These are phyloP conservation scores for Callocephalon fimbriatum DNA, from an alignment of 2,113 vertebrate genomes.

Conservation along the genomic window DNA sequence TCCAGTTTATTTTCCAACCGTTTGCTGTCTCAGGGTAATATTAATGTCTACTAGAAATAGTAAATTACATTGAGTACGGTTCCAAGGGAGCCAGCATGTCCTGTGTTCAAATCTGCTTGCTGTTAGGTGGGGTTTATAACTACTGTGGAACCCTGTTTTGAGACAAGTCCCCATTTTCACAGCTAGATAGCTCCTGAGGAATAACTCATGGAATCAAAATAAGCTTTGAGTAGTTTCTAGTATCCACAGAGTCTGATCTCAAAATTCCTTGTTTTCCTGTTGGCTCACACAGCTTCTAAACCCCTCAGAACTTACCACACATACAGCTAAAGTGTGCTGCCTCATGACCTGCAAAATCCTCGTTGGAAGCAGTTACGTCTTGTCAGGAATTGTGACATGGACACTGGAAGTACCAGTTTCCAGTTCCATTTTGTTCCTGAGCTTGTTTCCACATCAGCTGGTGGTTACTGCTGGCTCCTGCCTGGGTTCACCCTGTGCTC, in stretches of 20 bases:
- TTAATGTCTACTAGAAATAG: neutral
- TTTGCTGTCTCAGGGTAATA: neutral
- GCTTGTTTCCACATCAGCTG: neutral
- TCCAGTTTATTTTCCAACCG: neutral
- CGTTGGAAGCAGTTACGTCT: accelerated
- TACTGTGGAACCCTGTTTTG: accelerated
- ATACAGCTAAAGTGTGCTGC: too few species aligned
- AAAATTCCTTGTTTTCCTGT: accelerated
- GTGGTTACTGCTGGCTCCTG: neutral
- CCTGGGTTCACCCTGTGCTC: accelerated
- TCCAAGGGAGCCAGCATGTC: accelerated
- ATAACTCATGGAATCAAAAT: accelerated
- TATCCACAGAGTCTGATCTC: neutral
- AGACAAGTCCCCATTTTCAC: accelerated
- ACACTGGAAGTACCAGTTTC: neutral
- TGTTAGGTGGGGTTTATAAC: accelerated
- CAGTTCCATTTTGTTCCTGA: neutral
- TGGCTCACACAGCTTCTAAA: neutral
- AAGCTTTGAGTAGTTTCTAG: neutral
- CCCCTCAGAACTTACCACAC: accelerated
- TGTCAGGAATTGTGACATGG: neutral
- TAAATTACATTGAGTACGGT: neutral
- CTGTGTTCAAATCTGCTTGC: neutral
- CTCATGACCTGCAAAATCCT: neutral
- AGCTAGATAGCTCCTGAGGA: neutral